Evolutionary conservation across 2,888 invertebrate genomes (phyloP), one percentile per base, ranked within the genome.

Genomic region (Erannis defoliaria): DNA sequence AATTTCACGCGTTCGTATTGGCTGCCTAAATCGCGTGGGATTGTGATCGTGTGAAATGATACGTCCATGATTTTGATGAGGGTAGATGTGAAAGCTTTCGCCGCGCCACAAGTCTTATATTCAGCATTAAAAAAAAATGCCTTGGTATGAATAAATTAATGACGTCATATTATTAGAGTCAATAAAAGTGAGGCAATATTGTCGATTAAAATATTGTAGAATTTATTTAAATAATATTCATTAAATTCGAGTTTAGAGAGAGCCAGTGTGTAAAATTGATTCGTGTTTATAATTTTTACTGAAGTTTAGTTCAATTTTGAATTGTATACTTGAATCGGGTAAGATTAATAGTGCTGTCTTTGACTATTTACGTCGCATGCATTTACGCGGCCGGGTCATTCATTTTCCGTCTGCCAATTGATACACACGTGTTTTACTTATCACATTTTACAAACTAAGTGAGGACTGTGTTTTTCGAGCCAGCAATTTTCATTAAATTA

Each of bases 41-140:
- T 64, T 62, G 61, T 69, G 48, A 63, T 66, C 55, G 59, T 65
- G 62, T 62, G 64, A 67, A 62, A 56, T 65, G 42, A 68, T 71
- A 64, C 68, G 70, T 70, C 67, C 70, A 68, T 55, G 45, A 33
- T 56, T 55, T 49, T 69, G 63, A 64, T 66, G 60, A 46, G 59
- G 48, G 53, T 61, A 58, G 53, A 54, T 37, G 19, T 61, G 23
- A 26, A 50, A 48, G 62, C 35, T 56, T 18, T 54, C 42, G 48
- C 56, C 62, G 43, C 50, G 64, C 55, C 62, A 66, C 64, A 60
- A 42, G 5, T 10, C 10, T 35, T 0, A 12, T 40, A 5, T 12
- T n/a, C 12, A 12, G 5, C 1, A 21, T 12, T n/a, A 21, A 42
- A 21, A n/a, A 19, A 21, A n/a, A 40, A 33, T 48, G 12, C 18